These are phyloP conservation scores for Panulirus ornatus DNA, from an alignment of 1,140 invertebrate species.

Conservation along the genomic window DNA sequence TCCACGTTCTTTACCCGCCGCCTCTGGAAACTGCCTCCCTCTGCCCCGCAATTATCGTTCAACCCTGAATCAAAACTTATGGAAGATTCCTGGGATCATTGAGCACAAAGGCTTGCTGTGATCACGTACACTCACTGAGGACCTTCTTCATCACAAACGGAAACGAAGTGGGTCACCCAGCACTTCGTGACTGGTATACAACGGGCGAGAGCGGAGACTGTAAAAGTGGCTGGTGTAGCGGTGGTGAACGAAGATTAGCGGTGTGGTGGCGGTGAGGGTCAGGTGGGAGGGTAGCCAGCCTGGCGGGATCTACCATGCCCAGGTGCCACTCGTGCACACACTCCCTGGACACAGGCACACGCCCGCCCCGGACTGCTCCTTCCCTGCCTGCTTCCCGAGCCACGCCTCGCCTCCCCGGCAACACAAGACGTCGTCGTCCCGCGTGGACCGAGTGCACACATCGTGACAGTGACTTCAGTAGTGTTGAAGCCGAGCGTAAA, in stretches of 20 bases:
- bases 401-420: no score
- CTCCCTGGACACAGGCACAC: neutral
- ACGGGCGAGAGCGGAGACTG: neutral
- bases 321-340: neutral
- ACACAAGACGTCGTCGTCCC: no score
- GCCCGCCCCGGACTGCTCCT: neutral
- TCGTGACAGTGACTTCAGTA: no score
- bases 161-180: no score
- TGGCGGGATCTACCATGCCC: neutral
- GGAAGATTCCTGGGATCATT: no score
- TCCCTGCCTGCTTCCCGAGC: no score
- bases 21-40: neutral
- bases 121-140: no score
- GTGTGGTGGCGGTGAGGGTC: neutral
- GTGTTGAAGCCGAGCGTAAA: no score
- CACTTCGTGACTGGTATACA: neutral
- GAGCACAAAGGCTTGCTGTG: no score
- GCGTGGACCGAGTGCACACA: no score
- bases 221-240: neutral
- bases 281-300: neutral
- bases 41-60: neutral
- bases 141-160: no score
- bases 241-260: neutral
- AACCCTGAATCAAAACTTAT: neutral
- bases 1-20: neutral